Base-by-base conservation (phyloP, 2,888 invertebrate genomes). In the Muscina levida region DNA sequence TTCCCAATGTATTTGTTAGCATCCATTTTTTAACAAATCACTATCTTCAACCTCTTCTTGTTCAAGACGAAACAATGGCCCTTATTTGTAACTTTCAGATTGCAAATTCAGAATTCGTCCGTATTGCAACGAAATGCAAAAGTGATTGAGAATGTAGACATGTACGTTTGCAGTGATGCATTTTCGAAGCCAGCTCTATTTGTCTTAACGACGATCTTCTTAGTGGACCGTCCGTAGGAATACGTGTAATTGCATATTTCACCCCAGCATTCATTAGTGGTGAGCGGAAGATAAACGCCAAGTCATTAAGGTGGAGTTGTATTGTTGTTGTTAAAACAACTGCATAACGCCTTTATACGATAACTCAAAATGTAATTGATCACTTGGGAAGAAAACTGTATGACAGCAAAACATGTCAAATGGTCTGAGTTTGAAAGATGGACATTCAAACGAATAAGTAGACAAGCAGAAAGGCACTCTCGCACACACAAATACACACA, bases 291-390 rank as follows among this genome's bases (percentile, higher is more conserved):
- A 81, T 72, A 77, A 62, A 77, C 72, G 56, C 72, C 74, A 44
- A 81, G 74, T 75, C 81, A 81, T 81, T 81, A 81, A 81, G 77
- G 77, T 77, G 77, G 77, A 74, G 74, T 71, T 77, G 31, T 31
- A n/a, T n/a, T 62, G 57, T 72, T 74, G 74, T 81, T 71, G 73
- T 74, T 51, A 67, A 15, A 22, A 39, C 39, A 67, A 77, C 66
- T 56, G 73, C 66, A 74, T 59, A 77, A 77, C 77, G 81, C 81
- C 77, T 81, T 75, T 78, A 42, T 17, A 62, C 62, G 62, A 77
- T 74, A 75, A 75, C 77, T 77, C 77, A 72, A 77, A 80, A 72
- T 72, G 82, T 82, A 82, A 82, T 82, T 82, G 82, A 82, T 82
- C 82, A 80, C 82, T 82, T 75, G 82, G 79, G 82, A 77, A 74